Conservation (phyloP, 2,113 vertebrate genomes). For the Megaceryle maxima region DNA sequence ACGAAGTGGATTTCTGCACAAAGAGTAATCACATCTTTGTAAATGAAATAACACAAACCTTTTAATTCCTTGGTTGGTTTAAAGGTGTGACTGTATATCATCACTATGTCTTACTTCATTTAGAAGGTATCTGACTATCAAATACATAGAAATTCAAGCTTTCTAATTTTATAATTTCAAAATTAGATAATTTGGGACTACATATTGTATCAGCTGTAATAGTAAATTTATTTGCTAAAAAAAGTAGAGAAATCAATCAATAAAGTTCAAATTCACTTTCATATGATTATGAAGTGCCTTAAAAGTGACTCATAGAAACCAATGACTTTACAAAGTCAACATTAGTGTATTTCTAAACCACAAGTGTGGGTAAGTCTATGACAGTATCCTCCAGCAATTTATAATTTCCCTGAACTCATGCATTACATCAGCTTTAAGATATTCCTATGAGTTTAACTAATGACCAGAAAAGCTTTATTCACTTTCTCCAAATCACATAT, state of each 20-base stretch:
- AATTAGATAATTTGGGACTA: not conserved
- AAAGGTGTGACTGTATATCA: not conserved
- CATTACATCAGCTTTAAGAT: constrained; percentile 58
- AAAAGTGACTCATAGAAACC: constrained; percentile 51
- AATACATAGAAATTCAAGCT: not conserved
- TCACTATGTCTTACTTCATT: not conserved
- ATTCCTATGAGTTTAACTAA: constrained; percentile 41
- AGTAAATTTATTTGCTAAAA: not conserved
- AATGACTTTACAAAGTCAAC: constrained; percentile 41
- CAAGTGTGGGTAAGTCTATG: constrained; percentile 44
- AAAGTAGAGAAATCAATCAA: not conserved
- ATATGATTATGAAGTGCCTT: not conserved
- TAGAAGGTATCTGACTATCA: not conserved
- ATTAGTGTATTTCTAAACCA: constrained; percentile 54
- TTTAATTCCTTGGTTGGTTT: not conserved
- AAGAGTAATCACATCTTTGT: not conserved
- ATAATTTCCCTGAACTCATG: constrained; percentile 22
- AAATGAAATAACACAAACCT: not conserved
- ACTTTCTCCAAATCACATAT: not conserved
- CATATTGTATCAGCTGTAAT: not conserved
- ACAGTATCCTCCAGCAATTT: constrained; percentile 62
- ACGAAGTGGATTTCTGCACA: not conserved
- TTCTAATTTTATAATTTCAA: not conserved
- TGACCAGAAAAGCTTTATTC: constrained; percentile 22
- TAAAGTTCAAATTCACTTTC: not conserved